Conservation (phyloP, 2,888 invertebrate species). For the Phengaris alcon region DNA sequence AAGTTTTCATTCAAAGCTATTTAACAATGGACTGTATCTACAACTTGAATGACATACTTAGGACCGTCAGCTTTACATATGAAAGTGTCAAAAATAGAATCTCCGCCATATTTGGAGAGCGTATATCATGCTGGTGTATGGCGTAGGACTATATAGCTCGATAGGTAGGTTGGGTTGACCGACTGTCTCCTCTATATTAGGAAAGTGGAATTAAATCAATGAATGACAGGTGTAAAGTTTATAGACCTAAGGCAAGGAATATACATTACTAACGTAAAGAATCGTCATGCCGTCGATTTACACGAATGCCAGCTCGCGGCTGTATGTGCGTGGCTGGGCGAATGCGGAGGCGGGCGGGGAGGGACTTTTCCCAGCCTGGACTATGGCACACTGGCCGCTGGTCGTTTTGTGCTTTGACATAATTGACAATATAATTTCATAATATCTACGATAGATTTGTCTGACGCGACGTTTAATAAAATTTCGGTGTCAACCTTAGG, state of each 20-base stretch:
- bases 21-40: neutral
- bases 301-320: too few relatives aligned
- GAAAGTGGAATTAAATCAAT: neutral
- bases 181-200: neutral
- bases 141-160: neutral
- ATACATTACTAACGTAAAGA: too few relatives aligned
- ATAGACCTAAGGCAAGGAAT: neutral
- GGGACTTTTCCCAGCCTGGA: too few relatives aligned
- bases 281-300: too few relatives aligned
- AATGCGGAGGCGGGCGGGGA: too few relatives aligned
- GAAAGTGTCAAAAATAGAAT: constrained; percentile 1
- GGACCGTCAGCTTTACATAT: neutral
- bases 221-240: neutral
- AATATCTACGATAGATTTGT: too few relatives aligned
- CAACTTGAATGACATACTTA: neutral
- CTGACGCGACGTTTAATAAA: too few relatives aligned
- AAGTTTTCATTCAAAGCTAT: neutral
- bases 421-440: too few relatives aligned
- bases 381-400: too few relatives aligned
- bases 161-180: neutral
- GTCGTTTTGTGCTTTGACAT: too few relatives aligned
- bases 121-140: neutral
- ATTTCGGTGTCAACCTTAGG: too few relatives aligned
- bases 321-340: too few relatives aligned
- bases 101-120: neutral